A percentile compares a stretch with the other conserved stretches of the same genome.
These are phyloP conservation scores for Nemurella pictetii DNA, from an alignment of 2,888 invertebrate species.

Conservation along the genomic window DNA sequence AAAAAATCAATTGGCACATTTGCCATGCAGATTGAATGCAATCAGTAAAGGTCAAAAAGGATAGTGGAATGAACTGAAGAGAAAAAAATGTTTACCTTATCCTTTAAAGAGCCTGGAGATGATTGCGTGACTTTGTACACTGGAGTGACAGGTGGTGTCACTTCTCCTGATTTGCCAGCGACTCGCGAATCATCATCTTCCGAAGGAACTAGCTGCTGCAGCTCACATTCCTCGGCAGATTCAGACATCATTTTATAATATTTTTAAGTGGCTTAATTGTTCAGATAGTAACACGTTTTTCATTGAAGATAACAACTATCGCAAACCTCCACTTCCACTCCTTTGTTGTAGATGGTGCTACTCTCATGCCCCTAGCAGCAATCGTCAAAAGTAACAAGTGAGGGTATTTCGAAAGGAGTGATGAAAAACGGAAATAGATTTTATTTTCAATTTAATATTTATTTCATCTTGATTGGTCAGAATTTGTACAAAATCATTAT, in stretches of 20 bases:
- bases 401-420: not conserved
- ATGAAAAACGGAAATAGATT: not conserved
- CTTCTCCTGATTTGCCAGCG: slow-evolving; percentile 50
- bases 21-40: not conserved
- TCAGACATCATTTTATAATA: slow-evolving; percentile 49
- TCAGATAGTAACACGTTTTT: not conserved
- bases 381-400: not conserved
- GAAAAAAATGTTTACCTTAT: slow-evolving; percentile 36
- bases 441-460: not conserved
- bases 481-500: not conserved
- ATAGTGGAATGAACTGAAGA: no score
- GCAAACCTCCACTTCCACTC: no score
- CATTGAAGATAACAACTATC: not conserved
- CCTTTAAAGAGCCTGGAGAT: slow-evolving; percentile 45
- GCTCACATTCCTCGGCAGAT: slow-evolving; percentile 52
- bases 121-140: slow-evolving; percentile 49
- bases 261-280: not conserved
- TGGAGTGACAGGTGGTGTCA: slow-evolving; percentile 54
- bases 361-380: not conserved
- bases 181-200: slow-evolving; percentile 52
- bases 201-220: slow-evolving; percentile 54
- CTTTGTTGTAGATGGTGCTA: no score
- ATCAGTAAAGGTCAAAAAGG: not conserved
- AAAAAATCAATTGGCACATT: not conserved
- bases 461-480: not conserved